Evolutionary conservation across 2,113 vertebrate genomes (phyloP).

Genomic region (Rhinichthys klamathensis): DNA sequence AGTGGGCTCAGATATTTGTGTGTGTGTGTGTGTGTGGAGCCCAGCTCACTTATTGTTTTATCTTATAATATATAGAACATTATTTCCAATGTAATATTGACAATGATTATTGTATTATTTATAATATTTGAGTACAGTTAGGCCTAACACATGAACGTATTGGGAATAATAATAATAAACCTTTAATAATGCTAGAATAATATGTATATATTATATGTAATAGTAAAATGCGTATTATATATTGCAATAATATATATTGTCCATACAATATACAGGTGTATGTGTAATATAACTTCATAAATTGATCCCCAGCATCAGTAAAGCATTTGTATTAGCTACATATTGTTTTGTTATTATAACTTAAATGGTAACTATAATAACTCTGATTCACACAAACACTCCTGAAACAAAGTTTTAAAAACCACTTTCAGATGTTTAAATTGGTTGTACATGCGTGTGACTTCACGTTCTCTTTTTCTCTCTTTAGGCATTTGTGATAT

Average conservation of each 20-base stretch:
- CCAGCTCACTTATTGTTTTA: not conserved
- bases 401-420: not conserved
- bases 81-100: not conserved
- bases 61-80: not conserved
- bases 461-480: conserved; percentile 50
- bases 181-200: not conserved
- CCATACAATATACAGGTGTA: too few species aligned
- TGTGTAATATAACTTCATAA: too few species aligned
- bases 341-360: too few species aligned
- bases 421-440: not conserved
- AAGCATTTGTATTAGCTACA: too few species aligned
- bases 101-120: not conserved
- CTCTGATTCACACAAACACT: too few species aligned
- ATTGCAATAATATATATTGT: too few species aligned
- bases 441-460: not conserved
- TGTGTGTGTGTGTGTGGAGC: not conserved
- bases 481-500: conserved; percentile 96
- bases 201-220: too few species aligned
- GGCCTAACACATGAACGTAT: not conserved
- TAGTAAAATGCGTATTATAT: too few species aligned
- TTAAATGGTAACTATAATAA: too few species aligned
- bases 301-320: too few species aligned
- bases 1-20: not conserved
- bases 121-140: not conserved
- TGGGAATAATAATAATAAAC: not conserved